Base-by-base conservation (phyloP, 2,113 vertebrate genomes). In the Chrysochloris asiatica region DNA sequence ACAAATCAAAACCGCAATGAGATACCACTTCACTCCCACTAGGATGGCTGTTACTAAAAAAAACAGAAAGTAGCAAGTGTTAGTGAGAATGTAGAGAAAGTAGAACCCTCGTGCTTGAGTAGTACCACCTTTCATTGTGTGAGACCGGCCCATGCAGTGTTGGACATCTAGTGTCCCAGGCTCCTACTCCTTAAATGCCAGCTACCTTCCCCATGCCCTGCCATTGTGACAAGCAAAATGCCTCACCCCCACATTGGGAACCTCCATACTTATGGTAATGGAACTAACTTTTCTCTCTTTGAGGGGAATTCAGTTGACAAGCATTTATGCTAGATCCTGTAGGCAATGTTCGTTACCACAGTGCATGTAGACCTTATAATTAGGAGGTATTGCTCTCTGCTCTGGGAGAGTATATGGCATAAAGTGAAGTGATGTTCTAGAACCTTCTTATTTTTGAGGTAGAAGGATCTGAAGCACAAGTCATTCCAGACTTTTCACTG, bases 311-410 rank as follows among this genome's bases (percentile, higher is more conserved):
- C n/a, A n/a, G n/a, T n/a, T n/a, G n/a, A n/a, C n/a, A n/a, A n/a
- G n/a, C n/a, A 10, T 88, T 84, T 82, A 56, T 52, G 71, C 38
- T 82, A 12, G 71, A 43, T 24, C 50, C 11, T 69, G 3, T 50
- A 90, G 71, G 43, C 78, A 88, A 59, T 83, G 65, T 91, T 81
- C 48, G 81, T 88, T 93, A 45, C 75, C 77, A 81, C 75, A 76
- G 26, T 85, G 43, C 61, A 50, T 24, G 61, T 91, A 61, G 59
- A 82, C 47, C 38, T 91, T 81, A 38, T 75, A 52, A 61, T 82
- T 79, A 84, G 48, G 45, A 89, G 65, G 50, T 47, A 75, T 47
- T 19, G 38, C 83, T 92, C 85, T 95, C 48, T 90, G 33, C 17
- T 41, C 61, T 76, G 88, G n/a, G n/a, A 47, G 87, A 92, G 26